Evolutionary conservation across 2,797 vertebrate genomes (phyloP), one percentile per base, ranked within the genome.

Genomic region (Fratercula arctica): DNA sequence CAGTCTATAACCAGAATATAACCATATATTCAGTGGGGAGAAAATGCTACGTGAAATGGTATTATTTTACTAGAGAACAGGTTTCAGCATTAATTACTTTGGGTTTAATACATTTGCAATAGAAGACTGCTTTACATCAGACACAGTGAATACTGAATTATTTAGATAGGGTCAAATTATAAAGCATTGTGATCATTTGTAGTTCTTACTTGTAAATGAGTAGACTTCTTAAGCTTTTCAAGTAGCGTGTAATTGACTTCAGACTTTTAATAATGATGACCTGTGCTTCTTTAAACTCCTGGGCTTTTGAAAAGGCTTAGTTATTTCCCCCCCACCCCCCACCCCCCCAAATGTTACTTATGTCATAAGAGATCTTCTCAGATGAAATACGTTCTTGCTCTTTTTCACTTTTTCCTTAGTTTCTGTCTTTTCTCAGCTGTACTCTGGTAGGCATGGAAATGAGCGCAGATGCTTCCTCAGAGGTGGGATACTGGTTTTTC

Each of bases 91-190:
- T 89, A 90, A 76, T 95, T 88, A 82, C 31, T 79, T 93, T 92
- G 35, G 28, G 35, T 82, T 89, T 82, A 79, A 61, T 89, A 26
- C 6, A 24, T 82, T 79, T 85, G n/a, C 43, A 89, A 37, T 59
- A 43, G 51, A 96, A 82, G 50, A 75, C 50, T 86, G 73, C 69
- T 88, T 78, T 90, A 56, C 60, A 29, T 73, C 39, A 73, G 60
- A 53, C 50, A 67, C 37, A 70, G 23, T 59, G 80, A 92, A 89
- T 93, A 59, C 8, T 94, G 63, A 90, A 87, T 93, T 90, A 89
- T 95, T 95, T 93, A 92, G 80, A 60, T 73, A 21, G 57, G 61
- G 54, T 92, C 70, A 90, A 90, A 79, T 87, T 82, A 84, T 76
- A 93, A 94, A 74, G 39, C 59, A 60, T 16, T 89, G 59, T 73